These are phyloP conservation scores for Geopemphigus sp. DNA, from an alignment of 1,140 invertebrate species.

Conservation along the genomic window DNA sequence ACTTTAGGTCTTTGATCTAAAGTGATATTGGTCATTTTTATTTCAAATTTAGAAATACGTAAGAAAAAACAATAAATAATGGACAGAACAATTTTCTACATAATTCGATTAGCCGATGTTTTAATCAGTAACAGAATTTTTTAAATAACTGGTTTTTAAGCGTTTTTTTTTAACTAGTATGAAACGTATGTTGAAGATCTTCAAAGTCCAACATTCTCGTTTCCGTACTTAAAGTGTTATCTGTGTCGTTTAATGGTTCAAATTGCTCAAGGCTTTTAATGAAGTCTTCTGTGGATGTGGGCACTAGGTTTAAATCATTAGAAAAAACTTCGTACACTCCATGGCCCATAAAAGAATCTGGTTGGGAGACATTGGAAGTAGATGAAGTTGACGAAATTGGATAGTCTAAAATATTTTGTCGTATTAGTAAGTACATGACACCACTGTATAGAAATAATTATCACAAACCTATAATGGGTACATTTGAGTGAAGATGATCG, in stretches of 20 bases:
- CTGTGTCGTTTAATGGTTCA: constrained; percentile 29
- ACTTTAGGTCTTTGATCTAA: neutral
- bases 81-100: neutral
- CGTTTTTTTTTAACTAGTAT: neutral
- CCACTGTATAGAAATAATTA: neutral
- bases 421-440: neutral
- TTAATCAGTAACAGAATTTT: neutral
- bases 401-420: constrained; percentile 19
- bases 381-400: constrained; percentile 23
- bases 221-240: constrained; percentile 25
- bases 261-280: constrained; percentile 45
- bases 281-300: constrained; percentile 45
- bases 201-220: constrained; percentile 46
- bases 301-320: constrained; percentile 31
- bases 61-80: neutral
- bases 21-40: neutral
- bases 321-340: constrained; percentile 33
- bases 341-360: constrained; percentile 29
- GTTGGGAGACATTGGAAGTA: constrained; percentile 9
- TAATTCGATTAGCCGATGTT: neutral
- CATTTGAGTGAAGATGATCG: constrained; percentile 25
- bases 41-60: neutral
- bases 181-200: constrained; percentile 44
- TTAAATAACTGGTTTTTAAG: neutral
- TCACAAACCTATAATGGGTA: constrained; percentile 32